These are phyloP conservation scores for Hypsopygia costalis DNA, from an alignment of 2,888 invertebrate species.

Conservation along the genomic window DNA sequence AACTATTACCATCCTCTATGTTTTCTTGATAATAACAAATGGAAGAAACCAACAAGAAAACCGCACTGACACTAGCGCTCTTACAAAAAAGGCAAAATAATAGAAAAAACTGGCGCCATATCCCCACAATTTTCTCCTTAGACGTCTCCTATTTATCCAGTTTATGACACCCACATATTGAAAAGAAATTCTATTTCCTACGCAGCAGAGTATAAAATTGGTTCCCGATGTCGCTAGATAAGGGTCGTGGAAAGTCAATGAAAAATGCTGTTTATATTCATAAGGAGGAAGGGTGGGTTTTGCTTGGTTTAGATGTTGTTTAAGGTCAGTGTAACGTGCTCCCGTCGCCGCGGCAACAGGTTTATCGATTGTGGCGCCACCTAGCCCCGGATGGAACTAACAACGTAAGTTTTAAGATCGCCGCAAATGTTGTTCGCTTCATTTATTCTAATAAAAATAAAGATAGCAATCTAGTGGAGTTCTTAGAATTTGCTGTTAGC, in stretches of 20 bases:
- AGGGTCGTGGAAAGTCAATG: slow-evolving; percentile 18
- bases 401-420: slow-evolving; percentile 18
- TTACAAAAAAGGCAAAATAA: slow-evolving; percentile 18
- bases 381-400: slow-evolving; percentile 29
- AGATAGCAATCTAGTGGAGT: too few relatives aligned
- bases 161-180: slow-evolving; percentile 30
- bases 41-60: slow-evolving; percentile 1
- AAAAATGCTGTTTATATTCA: slow-evolving; percentile 19
- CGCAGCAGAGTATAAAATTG: slow-evolving; percentile 35
- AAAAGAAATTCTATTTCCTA: slow-evolving; percentile 30
- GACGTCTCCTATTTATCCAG: slow-evolving; percentile 46
- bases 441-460: too few relatives aligned
- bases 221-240: slow-evolving; percentile 18
- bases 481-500: too few relatives aligned
- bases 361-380: slow-evolving; percentile 55
- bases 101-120: slow-evolving; percentile 30
- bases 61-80: not conserved
- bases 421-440: not conserved
- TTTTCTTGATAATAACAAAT: not conserved
- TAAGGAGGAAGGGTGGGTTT: not conserved
- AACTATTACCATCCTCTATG: too few relatives aligned
- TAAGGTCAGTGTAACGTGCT: slow-evolving; percentile 51
- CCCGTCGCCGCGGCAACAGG: slow-evolving; percentile 45
- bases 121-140: slow-evolving; percentile 41
- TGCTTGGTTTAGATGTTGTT: slow-evolving; percentile 15